phyloP scores from a whole-genome alignment of 1,140 invertebrate species.

The Macrotrachela quadricornifera region DNA sequence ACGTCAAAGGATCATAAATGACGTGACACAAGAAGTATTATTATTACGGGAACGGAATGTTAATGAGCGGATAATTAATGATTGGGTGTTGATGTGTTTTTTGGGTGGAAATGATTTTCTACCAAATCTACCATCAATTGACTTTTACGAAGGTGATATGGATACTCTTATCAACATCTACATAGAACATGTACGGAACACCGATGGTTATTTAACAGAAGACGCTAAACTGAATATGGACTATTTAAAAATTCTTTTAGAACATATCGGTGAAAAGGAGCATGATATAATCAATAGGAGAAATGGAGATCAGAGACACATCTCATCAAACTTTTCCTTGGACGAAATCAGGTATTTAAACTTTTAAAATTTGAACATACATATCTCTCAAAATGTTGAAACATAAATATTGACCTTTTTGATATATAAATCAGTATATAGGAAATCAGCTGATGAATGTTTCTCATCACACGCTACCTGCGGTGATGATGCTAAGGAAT shows the following conservation, averaged over 20 bases:
- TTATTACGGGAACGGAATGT: no score
- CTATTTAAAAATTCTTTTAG: slow-evolving; percentile 76
- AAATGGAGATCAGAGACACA: slow-evolving; percentile 48
- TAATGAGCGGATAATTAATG: slow-evolving; percentile 55
- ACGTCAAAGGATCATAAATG: slow-evolving; percentile 30
- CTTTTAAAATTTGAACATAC: no score
- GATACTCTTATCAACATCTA: slow-evolving; percentile 84
- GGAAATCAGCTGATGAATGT: no score
- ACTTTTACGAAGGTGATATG: slow-evolving; percentile 86
- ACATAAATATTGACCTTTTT: no score
- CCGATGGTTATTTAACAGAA: slow-evolving; percentile 17
- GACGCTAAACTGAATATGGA: slow-evolving; percentile 76
- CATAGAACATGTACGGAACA: slow-evolving; percentile 56
- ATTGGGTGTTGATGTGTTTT: slow-evolving; percentile 99
- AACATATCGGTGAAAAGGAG: slow-evolving; percentile 59
- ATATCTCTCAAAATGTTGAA: no score
- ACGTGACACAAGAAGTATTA: no score
- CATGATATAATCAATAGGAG: slow-evolving; percentile 85
- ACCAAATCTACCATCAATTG: slow-evolving; percentile 87
- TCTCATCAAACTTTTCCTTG: no score
- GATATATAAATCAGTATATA: no score
- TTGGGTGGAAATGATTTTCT: slow-evolving; percentile 99
- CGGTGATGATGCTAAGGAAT: no score
- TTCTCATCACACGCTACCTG: no score
- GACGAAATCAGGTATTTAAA: no score